Percentiles rank a stretch among this genome's conserved stretches.
Evolutionary conservation across 1,140 invertebrate species (phyloP).

Genomic region (Caenorhabditis tropicalis): DNA sequence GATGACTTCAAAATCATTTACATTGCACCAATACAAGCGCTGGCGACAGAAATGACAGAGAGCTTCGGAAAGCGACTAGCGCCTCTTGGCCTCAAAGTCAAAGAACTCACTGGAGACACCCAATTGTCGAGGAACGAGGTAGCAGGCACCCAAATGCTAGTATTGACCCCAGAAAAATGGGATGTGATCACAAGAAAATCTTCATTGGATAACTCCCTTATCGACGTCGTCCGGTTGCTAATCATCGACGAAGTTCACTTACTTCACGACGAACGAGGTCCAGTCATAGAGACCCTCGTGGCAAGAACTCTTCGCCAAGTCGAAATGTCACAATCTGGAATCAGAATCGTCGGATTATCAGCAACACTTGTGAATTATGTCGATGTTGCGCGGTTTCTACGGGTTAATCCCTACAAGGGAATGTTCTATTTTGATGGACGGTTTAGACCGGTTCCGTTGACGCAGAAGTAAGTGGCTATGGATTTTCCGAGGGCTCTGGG

Average conservation of each 20-base stretch:
- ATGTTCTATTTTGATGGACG: constrained; percentile 96
- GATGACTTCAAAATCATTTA: constrained; percentile 98
- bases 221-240: constrained; percentile 87
- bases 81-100: constrained; percentile 81
- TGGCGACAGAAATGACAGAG: constrained; percentile 95
- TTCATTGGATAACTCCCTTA: constrained; percentile 86
- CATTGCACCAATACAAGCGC: constrained; percentile 98
- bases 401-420: constrained; percentile 89
- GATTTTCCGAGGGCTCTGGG: too few species aligned
- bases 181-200: constrained; percentile 97
- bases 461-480: constrained; percentile 78
- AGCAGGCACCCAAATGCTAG: constrained; percentile 88
- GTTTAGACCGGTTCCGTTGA: constrained; percentile 92
- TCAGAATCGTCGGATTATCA: constrained; percentile 94
- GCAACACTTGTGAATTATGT: constrained; percentile 97
- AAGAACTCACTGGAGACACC: constrained; percentile 97
- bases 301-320: constrained; percentile 92
- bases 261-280: constrained; percentile 93
- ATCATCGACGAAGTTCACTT: constrained; percentile 96
- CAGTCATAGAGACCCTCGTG: constrained; percentile 95
- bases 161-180: constrained; percentile 99
- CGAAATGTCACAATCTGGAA: constrained; percentile 93
- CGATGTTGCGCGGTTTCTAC: constrained; percentile 91
- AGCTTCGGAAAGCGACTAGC: constrained; percentile 86
- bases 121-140: constrained; percentile 94